Base-by-base conservation (phyloP, 2,113 vertebrate species). In the Paracanthobrama guichenoti region DNA sequence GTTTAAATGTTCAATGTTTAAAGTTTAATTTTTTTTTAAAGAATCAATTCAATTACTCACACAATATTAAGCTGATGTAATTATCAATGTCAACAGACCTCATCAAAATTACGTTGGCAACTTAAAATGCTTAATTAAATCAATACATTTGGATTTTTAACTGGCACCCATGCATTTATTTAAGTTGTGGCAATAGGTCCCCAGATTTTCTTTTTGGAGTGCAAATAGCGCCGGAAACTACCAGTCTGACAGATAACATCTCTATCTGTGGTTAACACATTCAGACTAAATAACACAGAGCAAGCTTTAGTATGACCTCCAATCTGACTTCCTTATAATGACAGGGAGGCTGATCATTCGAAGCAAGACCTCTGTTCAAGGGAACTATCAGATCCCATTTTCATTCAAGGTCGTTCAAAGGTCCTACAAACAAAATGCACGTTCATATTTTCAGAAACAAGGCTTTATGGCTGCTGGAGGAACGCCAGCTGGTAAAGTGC, bases 351-450 rank as follows among this genome's bases (percentile, higher is more conserved):
- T 73, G 24, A 48, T 48, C 6, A 64, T 48, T 73, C 0, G 1
- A 26, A 16, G 6, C 50, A 57, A 39, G 48, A 26, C 28, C 20
- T 35, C 48, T 12, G 26, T 31, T 76, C 10, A 78, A 77, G 28
- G 66, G 35, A 69, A 42, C 7, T 12, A 39, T 72, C 12, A 72
- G 59, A 60, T 72, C 42, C 42, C 31, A 39, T 77, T 59, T 77
- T 14, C 31, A 77, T 26, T 12, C 76, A 79, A 79, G 31, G 35
- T 62, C 55, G 42, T 44, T 44, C 6, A 39, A 79, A 79, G 55
- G 35, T 79, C 13, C 35, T 60, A 20, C 22, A 39, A n/a, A 78
- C 20, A 79, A 62, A 44, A 79, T 22, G 26, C 3, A 22, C 16
- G 6, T 78, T 18, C 42, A 48, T 66, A 28, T 66, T 42, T 66